phyloP scores from a whole-genome alignment of 2,797 vertebrate genomes.

The Hyperoplus immaculatus region DNA sequence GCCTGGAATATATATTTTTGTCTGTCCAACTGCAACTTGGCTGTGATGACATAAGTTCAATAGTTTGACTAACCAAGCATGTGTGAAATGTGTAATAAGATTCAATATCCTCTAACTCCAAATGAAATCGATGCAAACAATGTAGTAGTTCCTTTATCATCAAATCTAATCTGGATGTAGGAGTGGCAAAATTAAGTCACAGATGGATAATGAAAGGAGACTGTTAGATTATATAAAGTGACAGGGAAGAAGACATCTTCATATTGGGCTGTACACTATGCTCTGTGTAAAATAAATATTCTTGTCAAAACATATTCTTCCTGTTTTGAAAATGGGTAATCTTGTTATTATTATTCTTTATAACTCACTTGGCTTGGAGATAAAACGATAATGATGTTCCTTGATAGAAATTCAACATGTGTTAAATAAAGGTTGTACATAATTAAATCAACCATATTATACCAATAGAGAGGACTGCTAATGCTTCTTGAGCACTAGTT shows the following conservation, averaged over 20 bases:
- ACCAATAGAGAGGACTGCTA: no score
- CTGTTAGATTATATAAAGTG: neutral
- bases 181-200: constrained; percentile 2
- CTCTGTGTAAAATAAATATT: neutral
- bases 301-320: neutral
- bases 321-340: neutral
- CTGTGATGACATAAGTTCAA: constrained; percentile 88
- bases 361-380: neutral
- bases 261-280: neutral
- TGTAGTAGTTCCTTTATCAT: constrained; percentile 25
- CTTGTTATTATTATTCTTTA: neutral
- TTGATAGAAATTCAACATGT: no score
- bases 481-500: no score
- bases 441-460: no score
- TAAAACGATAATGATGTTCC: no score
- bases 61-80: constrained; percentile 89
- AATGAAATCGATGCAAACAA: constrained; percentile 81
- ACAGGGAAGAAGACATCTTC: neutral
- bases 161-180: constrained; percentile 5
- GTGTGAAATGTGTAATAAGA: constrained; percentile 85
- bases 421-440: no score
- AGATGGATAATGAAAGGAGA: constrained; percentile 14
- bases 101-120: constrained; percentile 88
- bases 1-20: constrained; percentile 75
- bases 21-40: constrained; percentile 75